A percentile compares a stretch with the other conserved stretches of the same genome.
Conservation (phyloP, 1,140 invertebrate genomes). For the Danaus plexippus region DNA sequence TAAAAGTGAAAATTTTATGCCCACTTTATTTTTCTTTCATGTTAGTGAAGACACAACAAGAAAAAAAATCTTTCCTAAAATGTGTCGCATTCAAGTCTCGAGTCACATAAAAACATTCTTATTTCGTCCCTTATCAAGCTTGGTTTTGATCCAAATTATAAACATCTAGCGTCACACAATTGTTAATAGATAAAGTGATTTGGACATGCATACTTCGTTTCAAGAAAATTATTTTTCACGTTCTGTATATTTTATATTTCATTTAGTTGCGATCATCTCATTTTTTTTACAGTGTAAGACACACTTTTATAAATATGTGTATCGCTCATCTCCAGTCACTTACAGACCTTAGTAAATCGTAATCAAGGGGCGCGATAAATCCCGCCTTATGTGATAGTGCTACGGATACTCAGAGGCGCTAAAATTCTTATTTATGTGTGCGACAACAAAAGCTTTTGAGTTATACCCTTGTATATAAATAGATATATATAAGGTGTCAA, state of each 20-base stretch:
- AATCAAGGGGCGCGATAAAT: conserved; percentile 42
- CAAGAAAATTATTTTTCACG: no score
- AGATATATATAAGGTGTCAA: no score
- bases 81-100: conserved; percentile 31
- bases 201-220: no score
- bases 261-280: no score
- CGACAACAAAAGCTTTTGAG: conserved; percentile 28
- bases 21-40: conserved; percentile 15
- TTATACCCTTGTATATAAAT: conserved; percentile 14
- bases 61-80: conserved; percentile 20
- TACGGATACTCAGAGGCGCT: conserved; percentile 28
- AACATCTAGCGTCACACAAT: conserved; percentile 4
- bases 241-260: no score
- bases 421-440: conserved; percentile 41
- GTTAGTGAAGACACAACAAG: conserved; percentile 15
- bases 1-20: conserved; percentile 16
- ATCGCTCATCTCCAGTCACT: no score
- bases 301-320: no score
- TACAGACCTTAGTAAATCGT: conserved; percentile 27
- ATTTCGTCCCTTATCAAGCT: conserved; percentile 27
- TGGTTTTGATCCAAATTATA: conserved; percentile 15
- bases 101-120: conserved; percentile 36
- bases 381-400: conserved; percentile 40
- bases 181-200: neutral
- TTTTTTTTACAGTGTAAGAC: no score